Evolutionary conservation across 37 sponge, comb jelly and placozoan species (phyloP).

Genomic region (Halichondria panicea): DNA sequence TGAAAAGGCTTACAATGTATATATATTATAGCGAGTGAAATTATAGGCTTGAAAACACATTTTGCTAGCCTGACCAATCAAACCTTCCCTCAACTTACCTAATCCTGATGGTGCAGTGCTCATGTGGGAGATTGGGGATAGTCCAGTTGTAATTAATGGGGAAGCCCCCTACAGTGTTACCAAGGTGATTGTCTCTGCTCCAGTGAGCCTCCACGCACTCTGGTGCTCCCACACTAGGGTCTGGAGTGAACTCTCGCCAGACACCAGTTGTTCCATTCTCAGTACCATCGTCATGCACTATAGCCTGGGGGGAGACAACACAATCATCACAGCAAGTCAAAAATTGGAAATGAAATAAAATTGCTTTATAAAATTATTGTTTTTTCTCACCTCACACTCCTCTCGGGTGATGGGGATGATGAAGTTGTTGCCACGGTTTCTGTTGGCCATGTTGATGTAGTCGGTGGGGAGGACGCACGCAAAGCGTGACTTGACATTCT

Average conservation of each 20-base stretch:
- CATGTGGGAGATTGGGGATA: slow-evolving; percentile 81
- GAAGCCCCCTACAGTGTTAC: slow-evolving; percentile 85
- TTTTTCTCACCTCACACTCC: slow-evolving; percentile 71
- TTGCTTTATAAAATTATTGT: neutral
- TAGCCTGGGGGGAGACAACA: neutral
- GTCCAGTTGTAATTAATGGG: slow-evolving; percentile 97
- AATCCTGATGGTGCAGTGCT: slow-evolving; percentile 88
- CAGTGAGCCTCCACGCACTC: slow-evolving; percentile 83
- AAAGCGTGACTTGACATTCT: slow-evolving; percentile 88
- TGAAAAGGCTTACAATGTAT: neutral
- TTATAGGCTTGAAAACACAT: neutral
- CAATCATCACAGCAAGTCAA: neutral
- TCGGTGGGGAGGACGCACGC: slow-evolving; percentile 72
- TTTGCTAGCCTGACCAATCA: neutral
- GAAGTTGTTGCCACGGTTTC: slow-evolving; percentile 2
- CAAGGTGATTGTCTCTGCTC: slow-evolving; percentile 98
- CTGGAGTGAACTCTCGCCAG: slow-evolving; percentile 64
- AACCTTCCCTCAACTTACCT: slow-evolving; percentile 47
- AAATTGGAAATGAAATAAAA: neutral
- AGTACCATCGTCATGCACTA: slow-evolving; percentile 8
- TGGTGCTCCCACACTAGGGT: slow-evolving; percentile 65
- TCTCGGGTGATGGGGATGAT: slow-evolving; percentile 83
- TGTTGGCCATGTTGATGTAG: slow-evolving; percentile 46
- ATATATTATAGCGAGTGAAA: neutral
- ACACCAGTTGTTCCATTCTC: slow-evolving; percentile 29